A percentile compares a stretch with the other conserved stretches of the same genome.
Evolutionary conservation across 2,888 invertebrate species (phyloP).

Genomic region (Melieria crassipennis): DNA sequence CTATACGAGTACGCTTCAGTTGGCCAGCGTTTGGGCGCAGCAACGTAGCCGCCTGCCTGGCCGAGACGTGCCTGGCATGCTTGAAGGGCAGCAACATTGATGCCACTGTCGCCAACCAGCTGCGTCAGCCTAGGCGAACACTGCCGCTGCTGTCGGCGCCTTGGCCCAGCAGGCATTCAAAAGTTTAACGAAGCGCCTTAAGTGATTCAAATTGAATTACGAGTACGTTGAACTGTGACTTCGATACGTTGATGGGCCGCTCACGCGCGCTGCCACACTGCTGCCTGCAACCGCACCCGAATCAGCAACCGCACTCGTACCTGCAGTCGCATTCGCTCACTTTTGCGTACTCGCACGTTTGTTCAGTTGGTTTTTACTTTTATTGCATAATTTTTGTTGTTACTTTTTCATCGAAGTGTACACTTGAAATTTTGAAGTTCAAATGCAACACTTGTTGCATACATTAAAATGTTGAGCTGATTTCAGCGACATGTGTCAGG

Average conservation of each 20-base stretch:
- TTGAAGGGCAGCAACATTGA: not conserved
- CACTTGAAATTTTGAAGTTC: conserved; percentile 35
- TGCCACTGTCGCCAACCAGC: not conserved
- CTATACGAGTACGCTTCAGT: too few relatives aligned
- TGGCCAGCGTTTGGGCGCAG: not conserved
- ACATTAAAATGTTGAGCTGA: not conserved
- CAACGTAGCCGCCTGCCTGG: not conserved
- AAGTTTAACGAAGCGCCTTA: conserved; percentile 27
- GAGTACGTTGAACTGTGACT: conserved; percentile 27
- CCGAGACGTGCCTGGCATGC: conserved; percentile 21
- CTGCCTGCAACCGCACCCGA: not conserved
- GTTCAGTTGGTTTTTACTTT: not conserved
- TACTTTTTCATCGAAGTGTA: not conserved
- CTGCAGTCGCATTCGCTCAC: not conserved
- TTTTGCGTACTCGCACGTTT: not conserved
- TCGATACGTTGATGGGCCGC: conserved; percentile 3
- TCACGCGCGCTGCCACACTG: not conserved
- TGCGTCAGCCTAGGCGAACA: not conserved
- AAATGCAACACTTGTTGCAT: conserved; percentile 37
- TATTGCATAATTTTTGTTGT: not conserved
- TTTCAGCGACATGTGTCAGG: too few relatives aligned
- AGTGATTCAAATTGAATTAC: conserved; percentile 32
- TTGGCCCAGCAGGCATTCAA: not conserved
- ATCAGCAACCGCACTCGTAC: too few relatives aligned
- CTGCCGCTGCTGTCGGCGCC: not conserved